These are phyloP conservation scores for Panurus biarmicus DNA, from an alignment of 2,113 vertebrate genomes.

Conservation along the genomic window DNA sequence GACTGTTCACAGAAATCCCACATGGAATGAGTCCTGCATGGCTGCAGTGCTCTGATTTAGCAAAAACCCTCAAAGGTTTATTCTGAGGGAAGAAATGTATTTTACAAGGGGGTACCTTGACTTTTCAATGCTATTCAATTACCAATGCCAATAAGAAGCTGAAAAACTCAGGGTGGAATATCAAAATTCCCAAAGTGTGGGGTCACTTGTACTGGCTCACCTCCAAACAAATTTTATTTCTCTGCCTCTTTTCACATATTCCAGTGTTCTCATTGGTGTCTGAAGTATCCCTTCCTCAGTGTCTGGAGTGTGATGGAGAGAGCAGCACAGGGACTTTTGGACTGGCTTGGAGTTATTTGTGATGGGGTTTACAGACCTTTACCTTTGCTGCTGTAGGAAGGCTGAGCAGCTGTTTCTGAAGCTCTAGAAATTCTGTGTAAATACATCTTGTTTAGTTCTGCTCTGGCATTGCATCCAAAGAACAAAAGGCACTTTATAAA, in stretches of 20 bases:
- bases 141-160: background rate
- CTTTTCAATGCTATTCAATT: background rate
- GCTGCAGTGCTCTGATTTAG: background rate
- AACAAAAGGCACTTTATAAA: background rate
- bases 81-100: background rate
- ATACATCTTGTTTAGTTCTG: background rate
- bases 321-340: background rate
- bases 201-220: background rate
- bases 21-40: background rate
- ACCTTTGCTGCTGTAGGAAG: background rate
- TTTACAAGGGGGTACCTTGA: background rate
- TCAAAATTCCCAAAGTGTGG: background rate
- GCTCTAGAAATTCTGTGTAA: background rate
- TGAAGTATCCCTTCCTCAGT: background rate
- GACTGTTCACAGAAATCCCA: background rate
- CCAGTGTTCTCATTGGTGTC: background rate
- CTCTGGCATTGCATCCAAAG: background rate
- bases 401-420: background rate
- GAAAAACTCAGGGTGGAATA: background rate
- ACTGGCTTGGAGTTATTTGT: background rate
- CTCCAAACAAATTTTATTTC: background rate
- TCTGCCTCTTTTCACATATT: background rate
- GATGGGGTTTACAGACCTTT: background rate
- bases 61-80: background rate
- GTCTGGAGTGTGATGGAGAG: background rate